Evolutionary conservation across 2,888 invertebrate species (phyloP).

Genomic region (Platycheirus albimanus): DNA sequence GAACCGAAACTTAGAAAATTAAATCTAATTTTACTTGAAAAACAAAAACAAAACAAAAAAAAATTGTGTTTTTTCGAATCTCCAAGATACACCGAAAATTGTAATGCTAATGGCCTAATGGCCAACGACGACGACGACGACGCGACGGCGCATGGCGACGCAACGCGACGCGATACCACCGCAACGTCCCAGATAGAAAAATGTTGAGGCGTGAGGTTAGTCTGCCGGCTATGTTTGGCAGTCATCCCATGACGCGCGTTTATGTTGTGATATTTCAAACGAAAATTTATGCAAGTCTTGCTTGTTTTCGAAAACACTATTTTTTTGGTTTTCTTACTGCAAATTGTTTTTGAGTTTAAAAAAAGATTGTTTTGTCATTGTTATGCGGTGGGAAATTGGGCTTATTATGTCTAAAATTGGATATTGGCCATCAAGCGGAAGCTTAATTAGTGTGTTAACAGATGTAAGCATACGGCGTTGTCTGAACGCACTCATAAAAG

Average conservation of each 20-base stretch:
- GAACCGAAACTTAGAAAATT: slow-evolving; percentile 61
- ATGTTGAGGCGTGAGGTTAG: slow-evolving; percentile 38
- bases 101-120: slow-evolving; percentile 68
- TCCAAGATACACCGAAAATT: slow-evolving; percentile 49
- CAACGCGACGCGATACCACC: slow-evolving; percentile 36
- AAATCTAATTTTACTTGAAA: slow-evolving; percentile 60
- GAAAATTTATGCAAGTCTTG: background rate
- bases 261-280: slow-evolving; percentile 20
- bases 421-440: slow-evolving; percentile 11
- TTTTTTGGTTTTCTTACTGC: too few species aligned
- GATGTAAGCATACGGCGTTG: slow-evolving; percentile 18
- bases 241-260: background rate
- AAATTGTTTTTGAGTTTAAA: slow-evolving; percentile 3
- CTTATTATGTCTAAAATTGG: background rate
- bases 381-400: background rate
- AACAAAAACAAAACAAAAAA: slow-evolving; percentile 9
- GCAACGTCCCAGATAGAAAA: slow-evolving; percentile 57
- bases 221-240: slow-evolving; percentile 32
- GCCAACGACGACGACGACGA: slow-evolving; percentile 62
- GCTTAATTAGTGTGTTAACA: slow-evolving; percentile 39
- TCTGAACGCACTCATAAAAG: slow-evolving; percentile 3
- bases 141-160: too few species aligned
- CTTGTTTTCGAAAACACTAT: background rate
- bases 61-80: slow-evolving; percentile 12
- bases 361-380: slow-evolving; percentile 11